These are phyloP conservation scores for Agrilus cyanescens DNA, from an alignment of 2,888 invertebrate genomes.

Conservation along the genomic window DNA sequence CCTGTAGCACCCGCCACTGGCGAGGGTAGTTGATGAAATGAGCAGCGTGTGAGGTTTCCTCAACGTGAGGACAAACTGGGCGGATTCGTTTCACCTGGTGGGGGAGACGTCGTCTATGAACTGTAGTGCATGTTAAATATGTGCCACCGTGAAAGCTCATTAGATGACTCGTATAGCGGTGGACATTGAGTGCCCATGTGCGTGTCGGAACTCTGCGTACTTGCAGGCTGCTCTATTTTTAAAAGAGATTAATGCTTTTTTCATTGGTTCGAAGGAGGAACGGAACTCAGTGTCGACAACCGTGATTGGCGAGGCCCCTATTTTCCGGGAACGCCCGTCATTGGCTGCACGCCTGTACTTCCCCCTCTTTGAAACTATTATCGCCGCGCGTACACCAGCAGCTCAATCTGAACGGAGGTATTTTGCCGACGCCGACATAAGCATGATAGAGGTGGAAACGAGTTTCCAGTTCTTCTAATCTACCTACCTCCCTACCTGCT, in stretches of 20 bases:
- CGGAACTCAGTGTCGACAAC: constrained; percentile 22
- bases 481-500: constrained; percentile 9
- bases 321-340: constrained; percentile 31
- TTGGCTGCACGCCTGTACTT: constrained; percentile 28
- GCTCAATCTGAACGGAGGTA: constrained; percentile 38
- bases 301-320: constrained; percentile 31
- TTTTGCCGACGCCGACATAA: constrained; percentile 36
- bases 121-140: constrained; percentile 38
- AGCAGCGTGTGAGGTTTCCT: constrained; percentile 1
- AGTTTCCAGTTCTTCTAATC: constrained; percentile 24
- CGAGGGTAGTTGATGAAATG: constrained; percentile 19
- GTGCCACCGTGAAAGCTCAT: constrained; percentile 37
- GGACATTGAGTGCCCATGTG: constrained; percentile 30
- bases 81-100: constrained; percentile 9
- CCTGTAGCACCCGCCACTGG: constrained; percentile 15
- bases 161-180: constrained; percentile 33
- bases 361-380: constrained; percentile 31
- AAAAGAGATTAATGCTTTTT: constrained; percentile 41
- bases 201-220: constrained; percentile 31
- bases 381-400: constrained; percentile 31
- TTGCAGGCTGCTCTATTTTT: constrained; percentile 36
- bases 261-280: constrained; percentile 39
- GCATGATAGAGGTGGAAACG: constrained; percentile 36
- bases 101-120: constrained; percentile 34
- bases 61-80: too few species aligned